Evolutionary conservation across 1,140 invertebrate species (phyloP), one percentile per base, ranked within the genome.

Genomic region (Zaprionus davidi): DNA sequence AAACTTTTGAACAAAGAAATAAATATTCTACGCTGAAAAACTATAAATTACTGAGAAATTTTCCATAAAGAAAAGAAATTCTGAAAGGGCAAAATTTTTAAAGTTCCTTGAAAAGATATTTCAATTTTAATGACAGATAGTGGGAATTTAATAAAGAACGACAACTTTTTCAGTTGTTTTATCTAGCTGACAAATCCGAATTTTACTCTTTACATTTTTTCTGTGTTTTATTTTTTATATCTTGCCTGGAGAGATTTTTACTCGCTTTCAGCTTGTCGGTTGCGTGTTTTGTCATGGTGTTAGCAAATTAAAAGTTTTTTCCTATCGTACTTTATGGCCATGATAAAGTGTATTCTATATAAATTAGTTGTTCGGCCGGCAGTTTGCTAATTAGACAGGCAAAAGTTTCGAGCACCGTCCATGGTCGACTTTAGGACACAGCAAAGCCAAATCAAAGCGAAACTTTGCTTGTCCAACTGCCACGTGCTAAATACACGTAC

Each of bases 271-370:
- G 24, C 56, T 63, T 36, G 26, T 44, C 63, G 13, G 15, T 82
- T 87, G 83, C 71, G 69, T 87, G 79, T 63, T 53, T 46, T 81
- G 62, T 68, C 73, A 66, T 71, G 76, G 69, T 64, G 63, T 75
- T 78, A 67, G 74, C 81, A 87, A 87, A 90, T 84, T 87, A 87
- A 87, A 87, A 87, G 78, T 88, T 87, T 74, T 63, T 60, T 44
- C 69, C 53, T 58, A 72, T 78, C 78, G 56, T 38, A 80, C 79
- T 75, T 64, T 76, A 88, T 81, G 64, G 72, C 65, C 84, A 46
- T 22, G 64, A 66, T 60, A 69, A 71, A 76, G 51, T 62, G 76
- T 59, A 59, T 81, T 83, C 71, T 71, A 82, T 81, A 88, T 78
- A 88, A 87, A 83, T 88, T 78, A 78, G 73, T 88, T 81, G 63